A percentile compares a stretch with the other conserved stretches of the same genome.
Conservation (phyloP, 2,797 vertebrate species). For the Siniperca obscura region DNA sequence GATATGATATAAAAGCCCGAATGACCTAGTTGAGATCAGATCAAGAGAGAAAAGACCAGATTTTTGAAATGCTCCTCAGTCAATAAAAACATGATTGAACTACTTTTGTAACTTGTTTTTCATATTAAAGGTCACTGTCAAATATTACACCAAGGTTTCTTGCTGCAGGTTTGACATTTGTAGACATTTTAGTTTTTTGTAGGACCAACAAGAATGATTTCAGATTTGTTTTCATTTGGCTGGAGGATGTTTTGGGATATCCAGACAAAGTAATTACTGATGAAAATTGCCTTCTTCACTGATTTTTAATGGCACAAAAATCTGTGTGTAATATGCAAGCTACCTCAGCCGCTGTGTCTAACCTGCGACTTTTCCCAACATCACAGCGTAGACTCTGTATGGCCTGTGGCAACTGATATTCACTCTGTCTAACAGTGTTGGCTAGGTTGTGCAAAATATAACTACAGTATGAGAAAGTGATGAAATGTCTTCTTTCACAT, state of each 20-base stretch:
- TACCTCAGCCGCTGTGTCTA: background rate
- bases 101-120: conserved; percentile 15
- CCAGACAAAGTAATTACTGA: background rate
- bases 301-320: background rate
- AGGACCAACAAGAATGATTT: background rate
- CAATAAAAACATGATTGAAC: conserved; percentile 17
- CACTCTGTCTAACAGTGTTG: background rate
- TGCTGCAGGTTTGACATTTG: conserved; percentile 24
- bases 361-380: background rate
- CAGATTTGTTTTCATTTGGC: background rate
- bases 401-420: background rate
- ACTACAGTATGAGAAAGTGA: background rate
- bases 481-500: conserved; percentile 26
- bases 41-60: background rate
- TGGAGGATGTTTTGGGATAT: background rate
- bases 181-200: conserved; percentile 1
- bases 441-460: conserved; percentile 10
- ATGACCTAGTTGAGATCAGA: background rate
- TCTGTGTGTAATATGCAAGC: background rate
- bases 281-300: background rate
- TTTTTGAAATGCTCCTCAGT: background rate
- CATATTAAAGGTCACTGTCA: conserved; percentile 27
- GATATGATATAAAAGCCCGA: background rate
- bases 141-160: background rate
- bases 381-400: background rate